These are phyloP conservation scores for Caenorhabditis imperialis DNA, from an alignment of 2,888 invertebrate genomes.

Conservation along the genomic window DNA sequence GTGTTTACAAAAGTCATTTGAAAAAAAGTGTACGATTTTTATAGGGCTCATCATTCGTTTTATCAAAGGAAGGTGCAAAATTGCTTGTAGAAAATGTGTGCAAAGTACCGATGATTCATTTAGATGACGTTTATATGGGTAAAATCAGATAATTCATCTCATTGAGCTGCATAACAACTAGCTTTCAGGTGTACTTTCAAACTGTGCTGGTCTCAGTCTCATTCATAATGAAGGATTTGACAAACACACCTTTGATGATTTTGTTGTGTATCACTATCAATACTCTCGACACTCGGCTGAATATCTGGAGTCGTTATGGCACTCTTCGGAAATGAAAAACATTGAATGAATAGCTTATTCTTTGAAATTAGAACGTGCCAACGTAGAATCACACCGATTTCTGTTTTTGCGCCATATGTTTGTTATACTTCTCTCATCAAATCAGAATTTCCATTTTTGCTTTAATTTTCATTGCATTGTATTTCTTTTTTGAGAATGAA, in stretches of 20 bases:
- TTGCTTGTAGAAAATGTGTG: slow-evolving; percentile 67
- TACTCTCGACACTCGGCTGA: slow-evolving; percentile 71
- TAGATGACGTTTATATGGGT: slow-evolving; percentile 77
- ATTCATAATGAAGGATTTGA: slow-evolving; percentile 75
- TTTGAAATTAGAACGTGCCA: too few species aligned
- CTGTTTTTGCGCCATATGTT: too few species aligned
- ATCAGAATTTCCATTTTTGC: too few species aligned
- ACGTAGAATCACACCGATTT: too few species aligned
- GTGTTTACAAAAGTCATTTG: neutral
- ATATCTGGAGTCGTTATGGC: slow-evolving; percentile 66
- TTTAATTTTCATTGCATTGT: too few species aligned
- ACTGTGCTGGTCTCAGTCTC: slow-evolving; percentile 64
- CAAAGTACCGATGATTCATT: slow-evolving; percentile 73
- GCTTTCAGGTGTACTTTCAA: slow-evolving; percentile 66
- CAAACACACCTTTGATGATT: slow-evolving; percentile 68
- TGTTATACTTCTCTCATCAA: too few species aligned
- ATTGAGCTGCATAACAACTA: too few species aligned
- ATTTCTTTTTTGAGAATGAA: too few species aligned
- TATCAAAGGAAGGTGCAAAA: slow-evolving; percentile 70
- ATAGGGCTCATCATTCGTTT: slow-evolving; percentile 77
- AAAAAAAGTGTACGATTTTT: neutral
- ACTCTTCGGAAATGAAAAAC: slow-evolving; percentile 28
- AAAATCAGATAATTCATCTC: too few species aligned
- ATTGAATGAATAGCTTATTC: too few species aligned
- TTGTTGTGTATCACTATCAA: slow-evolving; percentile 77